These are phyloP conservation scores for Centropus unirufus DNA, from an alignment of 2,113 vertebrate species.

Conservation along the genomic window DNA sequence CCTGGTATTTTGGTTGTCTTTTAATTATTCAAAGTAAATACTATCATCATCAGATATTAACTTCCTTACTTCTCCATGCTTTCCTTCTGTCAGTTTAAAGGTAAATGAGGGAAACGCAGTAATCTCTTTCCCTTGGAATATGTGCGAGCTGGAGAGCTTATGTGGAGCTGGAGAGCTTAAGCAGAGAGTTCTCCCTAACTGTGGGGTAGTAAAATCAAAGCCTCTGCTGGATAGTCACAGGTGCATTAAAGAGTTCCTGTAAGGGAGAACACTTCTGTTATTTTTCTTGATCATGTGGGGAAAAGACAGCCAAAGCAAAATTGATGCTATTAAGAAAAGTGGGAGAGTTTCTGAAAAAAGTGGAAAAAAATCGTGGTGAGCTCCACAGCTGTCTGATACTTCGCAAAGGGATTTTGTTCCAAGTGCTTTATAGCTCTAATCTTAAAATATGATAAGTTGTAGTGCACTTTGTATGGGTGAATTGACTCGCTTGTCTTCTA, in stretches of 20 bases:
- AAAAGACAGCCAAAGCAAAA: not conserved
- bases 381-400: not conserved
- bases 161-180: not conserved
- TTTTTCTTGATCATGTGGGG: not conserved
- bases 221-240: not conserved
- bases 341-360: not conserved
- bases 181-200: not conserved
- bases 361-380: not conserved
- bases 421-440: not conserved
- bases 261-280: not conserved
- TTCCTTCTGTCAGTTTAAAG: not conserved
- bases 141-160: not conserved
- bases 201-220: not conserved
- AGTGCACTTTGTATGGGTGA: not conserved
- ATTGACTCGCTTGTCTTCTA: not conserved
- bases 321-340: not conserved
- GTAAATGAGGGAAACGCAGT: not conserved
- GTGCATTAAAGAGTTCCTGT: not conserved
- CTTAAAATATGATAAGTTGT: not conserved
- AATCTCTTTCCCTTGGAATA: not conserved
- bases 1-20: not conserved
- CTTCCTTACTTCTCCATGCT: not conserved
- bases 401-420: not conserved
- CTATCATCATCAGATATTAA: not conserved
- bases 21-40: slow-evolving; percentile 12